Base-by-base conservation (phyloP, 2,113 vertebrate species). In the Sphaerodactylus townsendi region DNA sequence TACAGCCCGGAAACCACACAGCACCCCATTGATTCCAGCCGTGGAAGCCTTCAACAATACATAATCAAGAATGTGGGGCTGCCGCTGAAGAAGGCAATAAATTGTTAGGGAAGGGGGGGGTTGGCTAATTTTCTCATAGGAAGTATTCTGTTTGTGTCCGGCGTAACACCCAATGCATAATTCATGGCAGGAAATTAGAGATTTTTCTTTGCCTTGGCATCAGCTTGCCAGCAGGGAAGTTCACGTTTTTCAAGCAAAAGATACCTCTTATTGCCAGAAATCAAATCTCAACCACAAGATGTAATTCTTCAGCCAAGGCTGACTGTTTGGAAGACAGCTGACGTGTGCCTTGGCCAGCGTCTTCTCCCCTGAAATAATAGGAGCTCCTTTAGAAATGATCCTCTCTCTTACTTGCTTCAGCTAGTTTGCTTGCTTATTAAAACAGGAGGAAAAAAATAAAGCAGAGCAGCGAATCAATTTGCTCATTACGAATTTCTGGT, bases 171-270 rank as follows among this genome's bases (percentile, higher is more conserved):
- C 41, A 15, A 85, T 86, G 46, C 91, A 91, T 90, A 91, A 93
- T 88, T 86, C 71, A 88, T 44, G 10, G 62, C 0, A 69, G 62
- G 87, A 91, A 91, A 87, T 82, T 83, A 87, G 80, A 90, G 70
- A 82, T 86, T 85, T 88, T 62, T 62, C 28, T 62, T 10, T 46
- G 53, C 10, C 85, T 90, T 84, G 62, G 53, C 6, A 3, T 78
- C 46, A 37, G 73, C 90, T 89, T 85, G 53, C 79, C n/a, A 53
- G 21, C 28, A 79, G 62, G 65, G 28, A 44, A 46, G 35, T 15
- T 86, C 73, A 53, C 72, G 35, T 64, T 83, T 30, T 83, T 41
- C 48, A 90, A 56, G 30, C 44, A 72, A 44, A n/a, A 44, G 10
- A 70, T 25, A n/a, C 9, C n/a, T 48, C 35, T 21, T 1, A 2